Evolutionary conservation across 2,888 invertebrate species (phyloP), one percentile per base, ranked within the genome.

Genomic region (Ichneumon xanthorius): DNA sequence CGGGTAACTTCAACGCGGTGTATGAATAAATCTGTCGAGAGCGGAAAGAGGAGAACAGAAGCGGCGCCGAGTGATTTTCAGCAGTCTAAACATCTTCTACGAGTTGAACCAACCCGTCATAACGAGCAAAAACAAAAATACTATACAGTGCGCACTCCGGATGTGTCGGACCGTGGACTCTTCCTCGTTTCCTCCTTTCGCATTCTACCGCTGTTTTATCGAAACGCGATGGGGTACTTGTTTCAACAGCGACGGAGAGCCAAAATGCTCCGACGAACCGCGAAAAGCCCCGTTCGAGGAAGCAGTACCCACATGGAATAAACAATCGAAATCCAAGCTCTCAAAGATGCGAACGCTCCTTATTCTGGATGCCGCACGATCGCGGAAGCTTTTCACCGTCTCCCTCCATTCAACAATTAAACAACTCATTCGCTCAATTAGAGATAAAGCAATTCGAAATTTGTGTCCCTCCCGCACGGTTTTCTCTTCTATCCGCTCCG

Each of bases 21-120:
- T 89, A 89, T 89, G 89, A 91, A 92, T 92, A 90, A 90, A 87
- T 89, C 87, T 87, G 85, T 84, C 75, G 79, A 88, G 87, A 86
- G 85, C 86, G 65, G 40, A 14, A 26, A 26, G 45, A 19, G 55
- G 45, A 30, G 26, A 19, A 45, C 67, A 68, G 61, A 76, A 50
- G 19, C 19, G 86, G 72, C 80, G 61, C 67, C 76, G 87, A 88
- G 87, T 88, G 90, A 91, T 89, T 90, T 70, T 89, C 83, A 90
- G 87, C 87, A 89, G 89, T 88, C 90, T 87, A 90, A 91, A 90
- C 88, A 90, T 71, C 86, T 85, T 77, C 80, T 48, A 48, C 58
- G 9, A 72, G 67, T 33, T 50, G 55, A 37, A n/a, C 63, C 50
- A 16, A 40, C 11, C 45, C 30, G 48, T 75, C 48, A 58, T 58